Evolutionary conservation across 2,113 vertebrate species (phyloP), one percentile per base, ranked within the genome.

Genomic region (Lagopus muta): DNA sequence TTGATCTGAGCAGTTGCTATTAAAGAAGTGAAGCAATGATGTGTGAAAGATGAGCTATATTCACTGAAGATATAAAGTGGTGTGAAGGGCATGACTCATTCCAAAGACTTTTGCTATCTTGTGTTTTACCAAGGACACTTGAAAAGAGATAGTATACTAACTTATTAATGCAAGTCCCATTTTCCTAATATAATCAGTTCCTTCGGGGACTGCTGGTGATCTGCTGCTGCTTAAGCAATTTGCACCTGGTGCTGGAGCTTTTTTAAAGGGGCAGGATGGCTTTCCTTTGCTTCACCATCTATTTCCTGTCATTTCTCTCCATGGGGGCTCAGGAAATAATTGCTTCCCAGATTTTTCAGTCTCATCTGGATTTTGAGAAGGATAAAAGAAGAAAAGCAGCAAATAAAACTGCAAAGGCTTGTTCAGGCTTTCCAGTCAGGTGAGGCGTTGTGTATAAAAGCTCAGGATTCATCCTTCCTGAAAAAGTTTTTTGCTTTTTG

Each of bases 171-270:
- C 13, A 75, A 77, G 85, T 67, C 82, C 89, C 43, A 86, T 89
- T 94, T 95, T 95, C 69, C 76, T 88, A 78, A 78, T 91, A 80
- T 61, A 86, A 83, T 79, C 36, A 38, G 20, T 81, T 82, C 76
- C 75, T 91, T 78, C 45, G 69, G 90, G 88, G 91, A 78, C 36
- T 94, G 50, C 34, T 54, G 22, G 52, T 32, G 47, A 70, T 89
- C 52, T 75, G 66, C 81, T 82, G n/a, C 67, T 91, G 76, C 42
- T 88, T 86, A 89, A 83, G 32, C 55, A 65, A 1, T 88, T 92
- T 42, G 28, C 16, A 48, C 32, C 70, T 66, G 71, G 32, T 94
- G 19, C 15, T 61, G 17, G 43, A 88, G 69, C 55, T 54, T 88
- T 61, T 61, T 42, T 73, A 79, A 89, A 74, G 61, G 11, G n/a